phyloP scores from a whole-genome alignment of 2,113 vertebrate species.

The Scalopus aquaticus region DNA sequence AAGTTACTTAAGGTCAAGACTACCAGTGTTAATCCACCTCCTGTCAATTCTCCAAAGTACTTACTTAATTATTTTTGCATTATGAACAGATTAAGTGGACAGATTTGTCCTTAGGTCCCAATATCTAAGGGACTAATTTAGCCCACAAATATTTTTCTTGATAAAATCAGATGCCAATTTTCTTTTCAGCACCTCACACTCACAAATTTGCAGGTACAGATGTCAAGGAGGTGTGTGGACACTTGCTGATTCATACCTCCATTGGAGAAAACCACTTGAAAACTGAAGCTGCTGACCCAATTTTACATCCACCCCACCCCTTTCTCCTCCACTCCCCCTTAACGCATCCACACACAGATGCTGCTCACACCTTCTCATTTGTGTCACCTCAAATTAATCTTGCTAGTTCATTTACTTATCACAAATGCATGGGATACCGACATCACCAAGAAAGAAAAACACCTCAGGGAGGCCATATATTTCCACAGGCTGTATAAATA shows the following conservation, averaged over 20 bases:
- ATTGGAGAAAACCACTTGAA: constrained; percentile 6
- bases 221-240: constrained; percentile 13
- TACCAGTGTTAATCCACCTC: not conserved
- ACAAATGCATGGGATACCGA: not conserved
- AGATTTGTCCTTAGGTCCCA: not conserved
- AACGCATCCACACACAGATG: not conserved
- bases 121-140: not conserved
- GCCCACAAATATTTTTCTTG: not conserved
- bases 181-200: not conserved
- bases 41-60: not conserved
- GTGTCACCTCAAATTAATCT: not conserved
- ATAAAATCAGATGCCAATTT: not conserved
- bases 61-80: not conserved
- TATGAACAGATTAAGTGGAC: not conserved
- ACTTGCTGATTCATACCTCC: constrained; percentile 49
- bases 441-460: not conserved
- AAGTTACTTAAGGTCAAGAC: not conserved
- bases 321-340: not conserved
- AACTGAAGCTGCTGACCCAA: not conserved
- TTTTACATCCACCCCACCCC: not conserved
- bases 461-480: not conserved
- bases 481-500: not conserved
- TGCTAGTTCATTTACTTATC: constrained; percentile 30
- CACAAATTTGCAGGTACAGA: not conserved
- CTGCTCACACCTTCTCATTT: constrained; percentile 39